A percentile compares a stretch with the other conserved stretches of the same genome.
These are phyloP conservation scores for Ptychodera flava DNA, from an alignment of 35 echinoderm and acorn worm species.

Conservation along the genomic window DNA sequence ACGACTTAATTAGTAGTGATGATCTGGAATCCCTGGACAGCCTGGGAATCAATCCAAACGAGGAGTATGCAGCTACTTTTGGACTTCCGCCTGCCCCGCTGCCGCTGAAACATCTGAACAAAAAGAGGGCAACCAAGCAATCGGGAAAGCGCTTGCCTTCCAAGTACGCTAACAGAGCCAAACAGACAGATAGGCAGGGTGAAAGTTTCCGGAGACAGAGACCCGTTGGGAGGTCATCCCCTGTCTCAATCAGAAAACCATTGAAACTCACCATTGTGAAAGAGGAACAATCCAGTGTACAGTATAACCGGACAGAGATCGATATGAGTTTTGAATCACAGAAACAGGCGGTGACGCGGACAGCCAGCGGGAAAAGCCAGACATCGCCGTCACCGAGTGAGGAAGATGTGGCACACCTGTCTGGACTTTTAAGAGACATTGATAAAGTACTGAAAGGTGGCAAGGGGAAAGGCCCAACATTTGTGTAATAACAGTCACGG, in stretches of 20 bases:
- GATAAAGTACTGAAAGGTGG: not conserved
- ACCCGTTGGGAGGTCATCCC: not conserved
- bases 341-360: not conserved
- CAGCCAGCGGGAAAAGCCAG: not conserved
- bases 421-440: not conserved
- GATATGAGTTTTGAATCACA: no score
- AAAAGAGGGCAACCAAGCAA: slow-evolving; percentile 67
- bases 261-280: not conserved
- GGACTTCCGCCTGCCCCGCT: slow-evolving; percentile 45
- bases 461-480: not conserved
- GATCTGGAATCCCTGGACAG: slow-evolving; percentile 49
- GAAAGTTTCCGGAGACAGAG: not conserved
- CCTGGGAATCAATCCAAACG: slow-evolving; percentile 20
- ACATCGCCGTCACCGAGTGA: not conserved
- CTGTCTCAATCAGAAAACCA: not conserved
- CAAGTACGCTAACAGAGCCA: slow-evolving; percentile 14
- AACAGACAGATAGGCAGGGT: no score
- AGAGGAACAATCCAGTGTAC: not conserved
- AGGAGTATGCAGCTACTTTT: slow-evolving; percentile 44
- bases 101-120: slow-evolving; percentile 66
- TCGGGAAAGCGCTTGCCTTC: slow-evolving; percentile 44
- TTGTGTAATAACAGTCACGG: no score
- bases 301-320: not conserved
- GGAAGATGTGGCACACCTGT: not conserved
- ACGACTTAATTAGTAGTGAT: slow-evolving; percentile 73